These are phyloP conservation scores for Cataglyphis cursor DNA, from an alignment of 2,888 invertebrate species.

Conservation along the genomic window DNA sequence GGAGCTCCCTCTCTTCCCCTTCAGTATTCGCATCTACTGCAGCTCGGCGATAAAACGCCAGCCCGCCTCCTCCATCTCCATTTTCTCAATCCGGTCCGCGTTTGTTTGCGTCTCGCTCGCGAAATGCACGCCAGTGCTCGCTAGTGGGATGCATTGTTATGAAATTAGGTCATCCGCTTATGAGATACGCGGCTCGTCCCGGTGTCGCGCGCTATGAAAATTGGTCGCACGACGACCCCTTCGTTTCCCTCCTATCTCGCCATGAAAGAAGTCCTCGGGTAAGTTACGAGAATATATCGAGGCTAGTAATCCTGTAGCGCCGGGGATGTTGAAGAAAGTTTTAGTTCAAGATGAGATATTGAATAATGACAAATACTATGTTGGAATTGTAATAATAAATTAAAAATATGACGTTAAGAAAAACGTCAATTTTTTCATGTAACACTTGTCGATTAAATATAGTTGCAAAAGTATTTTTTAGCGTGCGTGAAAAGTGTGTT, in stretches of 20 bases:
- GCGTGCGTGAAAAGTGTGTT: background rate
- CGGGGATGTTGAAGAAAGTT: background rate
- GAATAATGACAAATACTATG: background rate
- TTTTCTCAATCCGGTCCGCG: slow-evolving; percentile 37
- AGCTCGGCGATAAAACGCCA: slow-evolving; percentile 37
- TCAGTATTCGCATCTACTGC: slow-evolving; percentile 33
- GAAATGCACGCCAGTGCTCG: slow-evolving; percentile 15
- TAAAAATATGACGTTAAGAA: background rate
- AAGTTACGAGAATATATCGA: background rate
- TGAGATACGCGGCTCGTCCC: slow-evolving; percentile 61
- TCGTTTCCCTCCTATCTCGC: background rate
- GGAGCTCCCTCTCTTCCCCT: background rate
- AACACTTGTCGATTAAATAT: background rate
- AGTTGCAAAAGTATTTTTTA: background rate
- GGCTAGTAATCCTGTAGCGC: background rate
- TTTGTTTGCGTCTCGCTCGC: slow-evolving; percentile 62
- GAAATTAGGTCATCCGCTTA: slow-evolving; percentile 78
- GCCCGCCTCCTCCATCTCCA: slow-evolving; percentile 33
- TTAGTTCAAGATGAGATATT: background rate
- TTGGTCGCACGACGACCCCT: slow-evolving; percentile 48
- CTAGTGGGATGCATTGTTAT: slow-evolving; percentile 72
- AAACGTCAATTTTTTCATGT: background rate
- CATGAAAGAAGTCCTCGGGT: slow-evolving; percentile 20
- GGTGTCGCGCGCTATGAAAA: slow-evolving; percentile 60
- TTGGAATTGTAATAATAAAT: background rate